Base-by-base conservation (phyloP, 1,140 invertebrate genomes). In the Tyrophagus putrescentiae region DNA sequence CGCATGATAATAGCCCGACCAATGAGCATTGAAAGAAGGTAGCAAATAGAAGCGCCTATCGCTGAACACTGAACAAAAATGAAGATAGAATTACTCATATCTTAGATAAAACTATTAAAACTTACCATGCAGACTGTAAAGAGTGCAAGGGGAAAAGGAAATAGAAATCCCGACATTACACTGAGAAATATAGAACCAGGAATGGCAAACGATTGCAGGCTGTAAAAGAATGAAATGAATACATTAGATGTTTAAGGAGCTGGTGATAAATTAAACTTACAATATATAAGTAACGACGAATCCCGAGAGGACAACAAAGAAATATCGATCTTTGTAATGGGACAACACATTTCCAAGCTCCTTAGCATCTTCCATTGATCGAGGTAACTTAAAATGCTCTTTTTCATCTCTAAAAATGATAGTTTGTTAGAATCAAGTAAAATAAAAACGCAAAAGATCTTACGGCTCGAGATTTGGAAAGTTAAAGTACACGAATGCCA, bases 161-260 rank as follows among this genome's bases (percentile, higher is more conserved):
- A 99, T 2, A 99, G 75, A 76, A 96, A 99, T 64, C 96, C 96
- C 63, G 89, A 92, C 27, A 99, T 75, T 65, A 99, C 95, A 62
- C 92, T 97, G 34, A 99, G 75, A 71, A 97, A 98, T 70, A 99
- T 85, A 31, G 94, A 98, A 65, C 95, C 95, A 65, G 95, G 95
- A 76, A 99, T 98, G 65, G 94, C 95, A 76, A 98, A 98, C 62
- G 95, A 94, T 80, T 99, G 95, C 65, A 99, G 80, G 75, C 91
- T 96, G 65, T 53, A 62, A n/a, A 25, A 45, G 6, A 42, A 27
- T 1, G 23, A 32, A 25, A 31, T 60, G 44, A 53, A 31, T n/a
- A 31, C 13, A 48, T 60, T 57, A 58, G 52, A 39, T n/a, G 29
- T 57, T 60, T 18, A 23, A 54, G 34, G 27, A 29, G 36, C 48